phyloP scores from a whole-genome alignment of 2,888 invertebrate species.

The Calliphora vomitoria region DNA sequence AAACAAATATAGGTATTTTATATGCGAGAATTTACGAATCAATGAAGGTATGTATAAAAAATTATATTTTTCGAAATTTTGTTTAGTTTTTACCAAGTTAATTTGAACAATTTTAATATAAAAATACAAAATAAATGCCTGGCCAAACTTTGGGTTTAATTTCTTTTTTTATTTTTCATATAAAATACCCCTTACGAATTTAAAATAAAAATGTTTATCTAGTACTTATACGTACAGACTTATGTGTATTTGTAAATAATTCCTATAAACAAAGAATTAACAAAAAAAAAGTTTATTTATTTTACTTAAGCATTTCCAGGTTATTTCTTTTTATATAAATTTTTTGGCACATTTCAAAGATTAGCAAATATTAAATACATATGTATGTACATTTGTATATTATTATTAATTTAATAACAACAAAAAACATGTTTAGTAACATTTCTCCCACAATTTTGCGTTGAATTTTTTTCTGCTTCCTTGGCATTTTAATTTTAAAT shows the following conservation, averaged over 20 bases:
- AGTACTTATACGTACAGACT: not conserved
- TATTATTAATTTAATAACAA: not conserved
- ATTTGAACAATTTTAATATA: too few relatives aligned
- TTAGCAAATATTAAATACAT: not conserved
- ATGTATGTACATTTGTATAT: not conserved
- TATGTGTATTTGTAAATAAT: not conserved
- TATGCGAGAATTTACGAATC: too few relatives aligned
- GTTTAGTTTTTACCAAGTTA: too few relatives aligned
- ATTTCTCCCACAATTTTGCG: not conserved
- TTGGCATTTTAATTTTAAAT: not conserved
- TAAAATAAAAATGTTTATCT: not conserved
- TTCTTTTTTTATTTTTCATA: too few relatives aligned
- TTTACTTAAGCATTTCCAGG: not conserved
- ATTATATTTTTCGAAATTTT: too few relatives aligned
- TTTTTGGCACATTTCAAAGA: not conserved
- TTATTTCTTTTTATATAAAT: not conserved
- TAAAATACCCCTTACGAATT: not conserved
- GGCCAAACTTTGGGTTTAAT: too few relatives aligned
- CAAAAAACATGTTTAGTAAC: not conserved
- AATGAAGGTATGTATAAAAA: too few relatives aligned
- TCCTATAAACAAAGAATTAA: not conserved
- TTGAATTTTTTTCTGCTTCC: not conserved
- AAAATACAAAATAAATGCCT: too few relatives aligned
- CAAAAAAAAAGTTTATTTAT: constrained; percentile 2
- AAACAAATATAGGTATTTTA: too few relatives aligned